A percentile compares a stretch with the other conserved stretches of the same genome.
These are phyloP conservation scores for Conus canariensis DNA, from an alignment of 2,888 invertebrate genomes.

Conservation along the genomic window DNA sequence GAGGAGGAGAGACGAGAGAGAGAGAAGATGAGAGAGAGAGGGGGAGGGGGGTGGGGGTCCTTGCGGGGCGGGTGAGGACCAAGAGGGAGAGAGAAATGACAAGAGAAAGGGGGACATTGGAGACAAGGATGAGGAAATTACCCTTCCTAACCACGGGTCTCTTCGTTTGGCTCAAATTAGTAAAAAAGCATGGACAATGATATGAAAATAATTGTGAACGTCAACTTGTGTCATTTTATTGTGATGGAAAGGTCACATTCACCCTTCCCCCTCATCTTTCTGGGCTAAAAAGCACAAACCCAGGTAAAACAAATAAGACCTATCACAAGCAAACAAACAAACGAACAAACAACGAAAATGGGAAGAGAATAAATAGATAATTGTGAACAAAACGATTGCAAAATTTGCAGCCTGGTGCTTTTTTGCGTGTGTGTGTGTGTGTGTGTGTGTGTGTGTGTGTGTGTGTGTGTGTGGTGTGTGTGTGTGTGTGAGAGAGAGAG, in stretches of 20 bases:
- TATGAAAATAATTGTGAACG: not conserved
- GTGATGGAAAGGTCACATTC: not conserved
- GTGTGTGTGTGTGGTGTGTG: not conserved
- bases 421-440: not conserved
- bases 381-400: not conserved
- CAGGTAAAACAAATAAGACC: not conserved
- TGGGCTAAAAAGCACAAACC: too few species aligned
- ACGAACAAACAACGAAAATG: not conserved
- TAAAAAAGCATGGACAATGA: too few species aligned
- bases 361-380: not conserved
- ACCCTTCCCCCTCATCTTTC: too few species aligned
- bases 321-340: not conserved
- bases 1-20: too few species aligned
- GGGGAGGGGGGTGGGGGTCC: too few species aligned
- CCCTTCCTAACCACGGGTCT: too few species aligned
- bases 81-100: too few species aligned
- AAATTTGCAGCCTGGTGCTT: not conserved
- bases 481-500: not conserved
- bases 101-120: too few species aligned
- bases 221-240: not conserved
- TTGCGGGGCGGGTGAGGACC: too few species aligned
- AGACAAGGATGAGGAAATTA: too few species aligned
- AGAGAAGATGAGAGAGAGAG: too few species aligned
- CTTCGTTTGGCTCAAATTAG: too few species aligned
- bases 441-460: slow-evolving; percentile 14